Evolutionary conservation across 2,888 invertebrate genomes (phyloP).

Genomic region (Glyphotaelius pellucidus): DNA sequence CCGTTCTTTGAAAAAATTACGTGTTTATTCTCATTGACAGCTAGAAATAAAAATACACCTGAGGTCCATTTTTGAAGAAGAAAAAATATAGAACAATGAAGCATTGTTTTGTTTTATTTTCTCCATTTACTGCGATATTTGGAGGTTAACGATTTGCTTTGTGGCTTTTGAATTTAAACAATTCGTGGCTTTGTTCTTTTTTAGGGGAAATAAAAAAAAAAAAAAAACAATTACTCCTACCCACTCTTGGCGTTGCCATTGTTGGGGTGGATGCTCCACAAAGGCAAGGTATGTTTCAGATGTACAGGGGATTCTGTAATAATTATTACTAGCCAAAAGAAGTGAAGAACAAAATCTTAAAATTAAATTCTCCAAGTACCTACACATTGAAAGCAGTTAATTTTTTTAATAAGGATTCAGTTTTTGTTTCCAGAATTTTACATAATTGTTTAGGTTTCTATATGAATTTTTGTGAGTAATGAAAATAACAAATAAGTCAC

Average conservation of each 20-base stretch:
- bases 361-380: background rate
- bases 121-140: slow-evolving; percentile 42
- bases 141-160: slow-evolving; percentile 60
- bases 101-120: slow-evolving; percentile 49
- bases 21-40: slow-evolving; percentile 63
- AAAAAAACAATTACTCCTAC: slow-evolving; percentile 59
- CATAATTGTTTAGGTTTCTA: no score
- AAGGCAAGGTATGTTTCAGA: slow-evolving; percentile 35
- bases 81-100: slow-evolving; percentile 22
- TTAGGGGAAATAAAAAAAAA: slow-evolving; percentile 35
- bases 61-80: background rate
- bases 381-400: background rate
- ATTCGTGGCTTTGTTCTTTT: slow-evolving; percentile 60
- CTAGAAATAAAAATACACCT: slow-evolving; percentile 41
- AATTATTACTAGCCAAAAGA: background rate
- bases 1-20: slow-evolving; percentile 58
- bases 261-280: slow-evolving; percentile 25
- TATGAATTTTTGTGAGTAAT: background rate
- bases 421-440: background rate
- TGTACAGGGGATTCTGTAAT: slow-evolving; percentile 1
- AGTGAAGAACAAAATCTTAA: background rate
- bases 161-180: slow-evolving; percentile 62
- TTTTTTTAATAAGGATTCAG: background rate
- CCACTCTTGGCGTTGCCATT: background rate
- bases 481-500: background rate